Evolutionary conservation across 2,113 vertebrate genomes (phyloP).

Genomic region (Nematolebias whitei): DNA sequence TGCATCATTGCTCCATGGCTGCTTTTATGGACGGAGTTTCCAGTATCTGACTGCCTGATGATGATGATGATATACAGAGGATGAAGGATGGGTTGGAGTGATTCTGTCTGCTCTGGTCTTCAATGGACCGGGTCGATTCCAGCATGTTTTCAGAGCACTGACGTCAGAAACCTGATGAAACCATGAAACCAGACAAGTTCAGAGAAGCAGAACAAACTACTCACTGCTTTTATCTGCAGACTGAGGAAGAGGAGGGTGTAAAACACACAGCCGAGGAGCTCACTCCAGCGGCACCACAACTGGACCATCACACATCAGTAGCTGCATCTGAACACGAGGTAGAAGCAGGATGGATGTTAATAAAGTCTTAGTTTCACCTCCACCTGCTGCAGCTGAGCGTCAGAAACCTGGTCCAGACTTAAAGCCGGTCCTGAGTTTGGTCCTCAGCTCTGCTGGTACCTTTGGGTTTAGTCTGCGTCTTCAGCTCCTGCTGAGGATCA

Average conservation of each 20-base stretch:
- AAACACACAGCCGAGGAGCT: no score
- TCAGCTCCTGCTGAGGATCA: not conserved
- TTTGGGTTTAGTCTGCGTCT: not conserved
- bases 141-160: not conserved
- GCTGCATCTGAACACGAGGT: not conserved
- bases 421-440: not conserved
- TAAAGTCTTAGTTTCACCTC: not conserved
- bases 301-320: not conserved
- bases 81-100: not conserved
- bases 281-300: not conserved
- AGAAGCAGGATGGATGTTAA: not conserved
- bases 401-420: not conserved
- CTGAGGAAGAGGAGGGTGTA: not conserved
- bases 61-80: not conserved
- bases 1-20: no score
- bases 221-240: not conserved
- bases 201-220: no score
- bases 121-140: not conserved
- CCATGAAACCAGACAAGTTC: no score
- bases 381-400: not conserved
- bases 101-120: not conserved
- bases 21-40: no score
- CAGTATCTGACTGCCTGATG: not conserved
- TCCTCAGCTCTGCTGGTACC: conserved; percentile 1
- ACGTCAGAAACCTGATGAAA: no score